Percentiles rank a stretch among this genome's conserved stretches.
phyloP scores from a whole-genome alignment of 2,797 vertebrate genomes.

The Macropus fuliginosus region DNA sequence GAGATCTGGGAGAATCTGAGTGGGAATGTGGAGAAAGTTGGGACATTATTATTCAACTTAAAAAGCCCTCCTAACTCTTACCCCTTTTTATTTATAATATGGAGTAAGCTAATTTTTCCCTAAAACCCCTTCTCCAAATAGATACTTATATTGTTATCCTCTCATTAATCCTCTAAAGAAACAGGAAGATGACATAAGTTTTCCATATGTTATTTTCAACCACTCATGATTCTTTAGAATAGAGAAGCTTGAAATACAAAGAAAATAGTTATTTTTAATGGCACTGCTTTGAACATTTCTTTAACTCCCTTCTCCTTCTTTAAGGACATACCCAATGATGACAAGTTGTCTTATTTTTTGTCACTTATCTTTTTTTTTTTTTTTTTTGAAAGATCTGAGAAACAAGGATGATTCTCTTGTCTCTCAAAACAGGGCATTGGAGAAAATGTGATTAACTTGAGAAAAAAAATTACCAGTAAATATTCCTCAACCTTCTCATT shows the following conservation, averaged over 20 bases:
- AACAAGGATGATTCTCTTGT: not conserved
- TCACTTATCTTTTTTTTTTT: not conserved
- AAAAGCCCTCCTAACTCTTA: not conserved
- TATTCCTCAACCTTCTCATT: not conserved
- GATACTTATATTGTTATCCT: not conserved
- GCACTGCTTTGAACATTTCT: not conserved
- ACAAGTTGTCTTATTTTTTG: not conserved
- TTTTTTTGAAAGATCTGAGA: not conserved
- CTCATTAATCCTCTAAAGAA: not conserved
- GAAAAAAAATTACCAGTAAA: not conserved
- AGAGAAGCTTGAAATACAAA: not conserved
- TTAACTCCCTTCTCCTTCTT: not conserved
- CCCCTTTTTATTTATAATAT: not conserved
- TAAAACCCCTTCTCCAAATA: not conserved
- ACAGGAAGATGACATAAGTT: not conserved
- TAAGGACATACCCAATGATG: not conserved
- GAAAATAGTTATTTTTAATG: not conserved
- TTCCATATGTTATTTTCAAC: not conserved
- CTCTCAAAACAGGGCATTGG: not conserved
- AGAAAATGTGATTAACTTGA: not conserved
- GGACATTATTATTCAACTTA: not conserved
- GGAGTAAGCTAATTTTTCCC: not conserved
- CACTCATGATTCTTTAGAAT: not conserved
- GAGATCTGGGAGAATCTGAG: not conserved
- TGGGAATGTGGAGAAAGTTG: not conserved